These are phyloP conservation scores for Meles meles DNA, from an alignment of 2,113 vertebrate species.

Conservation along the genomic window DNA sequence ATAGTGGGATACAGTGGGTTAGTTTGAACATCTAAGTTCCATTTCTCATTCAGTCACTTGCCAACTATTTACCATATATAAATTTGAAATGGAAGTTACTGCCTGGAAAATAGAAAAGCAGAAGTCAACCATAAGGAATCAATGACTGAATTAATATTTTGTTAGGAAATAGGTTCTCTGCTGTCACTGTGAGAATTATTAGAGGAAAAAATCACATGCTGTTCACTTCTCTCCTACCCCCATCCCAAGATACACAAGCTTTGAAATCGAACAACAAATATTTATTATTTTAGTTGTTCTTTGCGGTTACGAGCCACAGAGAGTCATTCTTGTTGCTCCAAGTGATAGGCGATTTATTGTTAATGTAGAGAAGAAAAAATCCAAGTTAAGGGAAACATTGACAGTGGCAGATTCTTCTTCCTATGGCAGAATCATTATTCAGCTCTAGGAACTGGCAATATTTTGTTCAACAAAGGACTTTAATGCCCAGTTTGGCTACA, in stretches of 20 bases:
- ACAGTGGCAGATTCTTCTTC: not conserved
- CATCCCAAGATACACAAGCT: not conserved
- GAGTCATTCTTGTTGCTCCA: not conserved
- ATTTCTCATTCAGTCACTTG: not conserved
- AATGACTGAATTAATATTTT: not conserved
- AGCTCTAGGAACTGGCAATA: not conserved
- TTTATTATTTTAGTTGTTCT: not conserved
- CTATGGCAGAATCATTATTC: not conserved
- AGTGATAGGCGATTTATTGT: not conserved
- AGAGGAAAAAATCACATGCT: not conserved
- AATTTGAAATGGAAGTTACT: not conserved
- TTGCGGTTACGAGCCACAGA: not conserved
- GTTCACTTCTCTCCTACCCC: not conserved
- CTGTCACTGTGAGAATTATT: not conserved
- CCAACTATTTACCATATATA: not conserved
- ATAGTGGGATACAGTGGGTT: not conserved
- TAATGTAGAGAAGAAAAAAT: not conserved
- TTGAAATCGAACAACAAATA: not conserved
- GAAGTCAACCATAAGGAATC: not conserved
- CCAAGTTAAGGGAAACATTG: not conserved
- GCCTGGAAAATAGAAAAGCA: not conserved
- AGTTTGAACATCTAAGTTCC: not conserved
- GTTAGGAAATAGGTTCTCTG: not conserved
- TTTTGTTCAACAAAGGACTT: slow-evolving; percentile 26
- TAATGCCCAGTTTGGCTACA: not conserved